Conservation (phyloP, 35 echinoderm and acorn worm genomes). For the Ophioderma brevispina region DNA sequence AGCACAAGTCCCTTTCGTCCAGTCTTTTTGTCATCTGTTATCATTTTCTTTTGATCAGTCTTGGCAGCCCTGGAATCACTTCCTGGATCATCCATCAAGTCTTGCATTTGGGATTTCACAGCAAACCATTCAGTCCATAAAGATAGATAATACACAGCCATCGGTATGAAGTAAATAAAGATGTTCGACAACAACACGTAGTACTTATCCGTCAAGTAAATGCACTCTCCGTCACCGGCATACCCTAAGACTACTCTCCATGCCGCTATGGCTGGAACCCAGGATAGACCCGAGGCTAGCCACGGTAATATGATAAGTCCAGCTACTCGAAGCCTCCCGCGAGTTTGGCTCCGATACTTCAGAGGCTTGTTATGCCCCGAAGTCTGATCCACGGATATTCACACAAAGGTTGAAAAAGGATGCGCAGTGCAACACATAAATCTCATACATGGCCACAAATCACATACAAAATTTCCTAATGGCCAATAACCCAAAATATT, state of each 20-base stretch:
- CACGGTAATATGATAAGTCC: conserved; percentile 16
- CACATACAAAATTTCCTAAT: conserved; percentile 35
- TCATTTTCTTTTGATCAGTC: too few species aligned
- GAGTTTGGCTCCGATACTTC: conserved; percentile 2
- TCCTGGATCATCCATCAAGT: neutral
- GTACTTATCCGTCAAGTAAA: conserved; percentile 19
- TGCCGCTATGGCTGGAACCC: conserved; percentile 29
- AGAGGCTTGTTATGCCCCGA: conserved; percentile 50
- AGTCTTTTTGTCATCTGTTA: too few species aligned
- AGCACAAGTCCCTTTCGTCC: neutral
- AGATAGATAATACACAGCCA: conserved; percentile 19
- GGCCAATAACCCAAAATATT: conserved; percentile 53
- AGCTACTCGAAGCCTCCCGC: neutral
- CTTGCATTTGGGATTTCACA: neutral
- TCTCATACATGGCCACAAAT: conserved; percentile 47
- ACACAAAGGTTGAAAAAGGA: conserved; percentile 51
- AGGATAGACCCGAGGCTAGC: conserved; percentile 26
- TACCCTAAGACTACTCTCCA: conserved; percentile 17
- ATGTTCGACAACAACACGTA: conserved; percentile 34
- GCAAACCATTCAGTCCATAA: neutral
- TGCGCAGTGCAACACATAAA: conserved; percentile 51
- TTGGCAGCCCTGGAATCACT: neutral
- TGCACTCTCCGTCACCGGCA: conserved; percentile 10
- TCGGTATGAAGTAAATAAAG: conserved; percentile 27
- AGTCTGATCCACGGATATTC: conserved; percentile 52